Conservation (phyloP, 2,113 vertebrate genomes). For the Notechis scutatus region DNA sequence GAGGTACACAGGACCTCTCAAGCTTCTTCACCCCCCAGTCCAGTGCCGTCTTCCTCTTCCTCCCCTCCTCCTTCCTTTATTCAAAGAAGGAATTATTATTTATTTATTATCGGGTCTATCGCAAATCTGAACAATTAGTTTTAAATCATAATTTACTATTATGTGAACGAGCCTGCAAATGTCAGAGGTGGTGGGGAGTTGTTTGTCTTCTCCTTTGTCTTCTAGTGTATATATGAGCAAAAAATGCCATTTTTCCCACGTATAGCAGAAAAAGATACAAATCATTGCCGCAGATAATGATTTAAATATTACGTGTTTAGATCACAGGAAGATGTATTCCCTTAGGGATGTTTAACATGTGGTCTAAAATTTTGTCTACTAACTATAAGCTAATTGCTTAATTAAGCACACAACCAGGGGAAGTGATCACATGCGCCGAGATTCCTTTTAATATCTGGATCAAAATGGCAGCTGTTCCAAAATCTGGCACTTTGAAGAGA, state of each 20-base stretch:
- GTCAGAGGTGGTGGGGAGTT: background rate
- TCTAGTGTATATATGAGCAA: background rate
- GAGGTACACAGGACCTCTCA: no score
- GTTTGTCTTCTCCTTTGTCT: background rate
- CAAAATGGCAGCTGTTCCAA: background rate
- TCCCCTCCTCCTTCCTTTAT: no score
- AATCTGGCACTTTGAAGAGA: background rate
- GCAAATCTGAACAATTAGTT: background rate
- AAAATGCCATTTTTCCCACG: background rate
- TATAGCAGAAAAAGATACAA: background rate
- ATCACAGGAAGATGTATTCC: background rate
- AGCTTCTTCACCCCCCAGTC: no score
- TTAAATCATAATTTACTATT: background rate
- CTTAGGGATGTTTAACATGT: background rate
- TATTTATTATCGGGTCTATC: no score
- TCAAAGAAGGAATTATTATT: no score
- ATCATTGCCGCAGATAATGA: background rate
- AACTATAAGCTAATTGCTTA: background rate
- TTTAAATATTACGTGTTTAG: background rate
- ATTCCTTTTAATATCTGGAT: background rate
- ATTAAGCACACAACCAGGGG: background rate
- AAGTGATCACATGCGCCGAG: background rate
- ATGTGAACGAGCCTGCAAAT: background rate
- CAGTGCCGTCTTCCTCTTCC: no score
- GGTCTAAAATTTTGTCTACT: background rate